Percentiles rank a stretch among this genome's conserved stretches.
Evolutionary conservation across 2,797 vertebrate genomes (phyloP).

Genomic region (Phoebastria nigripes): DNA sequence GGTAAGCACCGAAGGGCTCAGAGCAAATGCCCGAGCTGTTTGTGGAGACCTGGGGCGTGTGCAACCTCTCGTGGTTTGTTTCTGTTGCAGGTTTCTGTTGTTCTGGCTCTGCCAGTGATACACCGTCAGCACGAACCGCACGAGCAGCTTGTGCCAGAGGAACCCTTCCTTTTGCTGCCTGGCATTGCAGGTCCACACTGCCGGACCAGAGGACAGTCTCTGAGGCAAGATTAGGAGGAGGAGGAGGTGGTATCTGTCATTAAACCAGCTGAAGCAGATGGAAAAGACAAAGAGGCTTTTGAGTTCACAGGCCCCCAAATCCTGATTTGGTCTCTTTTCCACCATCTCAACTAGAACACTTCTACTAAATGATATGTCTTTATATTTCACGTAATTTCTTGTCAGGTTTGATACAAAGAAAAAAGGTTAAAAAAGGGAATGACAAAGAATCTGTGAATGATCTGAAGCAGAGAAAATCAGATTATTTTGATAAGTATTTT

Average conservation of each 20-base stretch:
- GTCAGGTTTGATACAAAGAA: not conserved
- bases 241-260: not conserved
- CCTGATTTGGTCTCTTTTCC: not conserved
- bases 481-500: not conserved
- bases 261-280: not conserved
- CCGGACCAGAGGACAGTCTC: not conserved
- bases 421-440: not conserved
- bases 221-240: not conserved
- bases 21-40: not conserved
- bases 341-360: not conserved
- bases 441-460: not conserved
- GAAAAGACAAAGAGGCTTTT: not conserved
- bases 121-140: fast-evolving
- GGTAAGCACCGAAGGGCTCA: not conserved
- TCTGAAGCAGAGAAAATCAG: not conserved
- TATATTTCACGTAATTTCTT: not conserved
- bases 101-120: fast-evolving
- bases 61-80: not conserved
- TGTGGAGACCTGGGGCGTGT: not conserved
- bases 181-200: fast-evolving
- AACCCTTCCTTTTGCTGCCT: not conserved
- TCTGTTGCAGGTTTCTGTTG: not conserved
- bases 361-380: fast-evolving
- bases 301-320: not conserved
- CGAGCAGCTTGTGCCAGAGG: fast-evolving